Conservation (phyloP, 2,888 invertebrate genomes). For the Calliscelio sp. region DNA sequence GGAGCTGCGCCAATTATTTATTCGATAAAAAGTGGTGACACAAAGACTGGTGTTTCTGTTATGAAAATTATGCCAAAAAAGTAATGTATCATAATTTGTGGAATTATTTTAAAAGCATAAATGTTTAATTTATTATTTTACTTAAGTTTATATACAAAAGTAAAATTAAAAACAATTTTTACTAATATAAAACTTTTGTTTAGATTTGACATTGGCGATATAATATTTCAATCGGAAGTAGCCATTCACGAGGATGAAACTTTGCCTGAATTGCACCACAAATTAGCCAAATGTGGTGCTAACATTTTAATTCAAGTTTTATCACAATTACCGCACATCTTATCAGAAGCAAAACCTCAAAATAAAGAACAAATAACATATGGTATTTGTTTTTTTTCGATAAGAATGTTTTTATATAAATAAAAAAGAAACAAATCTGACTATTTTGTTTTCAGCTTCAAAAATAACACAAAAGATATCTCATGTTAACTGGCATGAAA, state of each 20-base stretch:
- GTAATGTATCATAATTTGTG: no score
- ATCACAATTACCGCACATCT: conserved; percentile 87
- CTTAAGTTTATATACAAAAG: no score
- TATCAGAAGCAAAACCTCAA: conserved; percentile 89
- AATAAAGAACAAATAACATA: conserved; percentile 88
- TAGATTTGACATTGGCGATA: conserved; percentile 93
- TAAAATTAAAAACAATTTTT: conserved; percentile 39
- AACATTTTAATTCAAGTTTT: conserved; percentile 89
- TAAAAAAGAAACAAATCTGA: no score
- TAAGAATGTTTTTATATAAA: no score
- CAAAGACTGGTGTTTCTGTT: conserved; percentile 93
- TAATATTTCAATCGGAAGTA: conserved; percentile 88
- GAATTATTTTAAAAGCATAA: no score
- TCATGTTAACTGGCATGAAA: conserved; percentile 89
- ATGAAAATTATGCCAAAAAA: conserved; percentile 94
- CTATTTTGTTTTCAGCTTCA: conserved; percentile 92
- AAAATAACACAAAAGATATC: conserved; percentile 89
- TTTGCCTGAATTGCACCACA: conserved; percentile 89
- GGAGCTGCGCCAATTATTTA: conserved; percentile 97
- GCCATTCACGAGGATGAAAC: conserved; percentile 88
- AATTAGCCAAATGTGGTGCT: conserved; percentile 90
- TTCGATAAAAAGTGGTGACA: conserved; percentile 93
- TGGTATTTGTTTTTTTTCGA: conserved; percentile 89
- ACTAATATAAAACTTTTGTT: no score
- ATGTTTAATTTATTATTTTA: no score